phyloP scores from a whole-genome alignment of 2,888 invertebrate species.

The Lissonota sp. region DNA sequence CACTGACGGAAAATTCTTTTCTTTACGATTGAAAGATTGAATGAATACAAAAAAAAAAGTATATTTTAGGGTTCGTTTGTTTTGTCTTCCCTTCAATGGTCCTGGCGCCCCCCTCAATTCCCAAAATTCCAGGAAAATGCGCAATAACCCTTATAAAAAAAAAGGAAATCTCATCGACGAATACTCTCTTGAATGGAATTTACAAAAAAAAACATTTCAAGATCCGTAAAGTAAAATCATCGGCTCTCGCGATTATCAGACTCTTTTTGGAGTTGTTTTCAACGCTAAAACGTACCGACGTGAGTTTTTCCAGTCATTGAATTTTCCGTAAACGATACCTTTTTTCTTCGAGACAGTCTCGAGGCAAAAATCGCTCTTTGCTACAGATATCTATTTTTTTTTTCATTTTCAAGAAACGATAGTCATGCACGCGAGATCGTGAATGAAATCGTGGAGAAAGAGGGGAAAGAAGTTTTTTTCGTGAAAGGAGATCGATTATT shows the following conservation, averaged over 20 bases:
- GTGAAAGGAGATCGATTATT: slow-evolving; percentile 22
- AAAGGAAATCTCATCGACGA: not conserved
- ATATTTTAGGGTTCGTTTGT: not conserved
- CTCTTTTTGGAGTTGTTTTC: not conserved
- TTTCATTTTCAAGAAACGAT: slow-evolving; percentile 8
- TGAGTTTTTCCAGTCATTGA: slow-evolving; percentile 13
- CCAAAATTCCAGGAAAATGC: slow-evolving; percentile 4
- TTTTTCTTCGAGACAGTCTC: not conserved
- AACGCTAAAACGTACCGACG: slow-evolving; percentile 12
- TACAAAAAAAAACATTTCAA: too few species aligned
- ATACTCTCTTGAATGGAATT: too few species aligned
- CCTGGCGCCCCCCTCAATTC: not conserved
- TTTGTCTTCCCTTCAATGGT: not conserved
- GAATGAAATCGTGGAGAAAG: slow-evolving; percentile 31
- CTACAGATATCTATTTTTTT: not conserved
- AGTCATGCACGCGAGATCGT: slow-evolving; percentile 14
- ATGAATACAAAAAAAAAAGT: too few species aligned
- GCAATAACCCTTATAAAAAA: not conserved
- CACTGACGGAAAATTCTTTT: not conserved
- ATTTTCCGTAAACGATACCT: slow-evolving; percentile 18
- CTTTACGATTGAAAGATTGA: too few species aligned
- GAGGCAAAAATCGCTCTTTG: slow-evolving; percentile 22
- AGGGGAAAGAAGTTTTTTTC: slow-evolving; percentile 6
- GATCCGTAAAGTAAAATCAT: too few species aligned
- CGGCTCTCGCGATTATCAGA: too few species aligned